Conservation (phyloP, 1,140 invertebrate species). For the Bombus breviceps region DNA sequence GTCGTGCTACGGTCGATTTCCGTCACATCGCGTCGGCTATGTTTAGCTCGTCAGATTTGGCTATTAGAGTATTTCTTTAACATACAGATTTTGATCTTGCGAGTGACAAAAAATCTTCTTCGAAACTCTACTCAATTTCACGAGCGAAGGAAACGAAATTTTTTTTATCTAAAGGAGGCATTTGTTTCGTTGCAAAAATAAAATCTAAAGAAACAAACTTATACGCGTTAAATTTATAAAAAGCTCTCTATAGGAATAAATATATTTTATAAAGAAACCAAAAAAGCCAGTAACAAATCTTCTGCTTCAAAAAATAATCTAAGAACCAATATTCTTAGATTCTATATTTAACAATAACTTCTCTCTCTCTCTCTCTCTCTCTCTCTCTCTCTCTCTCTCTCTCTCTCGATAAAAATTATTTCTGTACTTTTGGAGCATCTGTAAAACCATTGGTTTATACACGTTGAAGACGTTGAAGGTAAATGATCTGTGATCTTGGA, state of each 20-base stretch:
- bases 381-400: too few species aligned
- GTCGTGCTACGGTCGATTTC: conserved; percentile 19
- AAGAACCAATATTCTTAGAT: too few species aligned
- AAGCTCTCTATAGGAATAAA: too few species aligned
- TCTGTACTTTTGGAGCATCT: background rate
- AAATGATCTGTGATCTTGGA: conserved; percentile 4
- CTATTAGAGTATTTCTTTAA: background rate
- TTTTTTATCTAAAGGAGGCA: too few species aligned
- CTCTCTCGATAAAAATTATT: background rate
- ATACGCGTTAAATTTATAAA: too few species aligned
- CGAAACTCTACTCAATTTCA: background rate
- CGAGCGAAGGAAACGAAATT: background rate
- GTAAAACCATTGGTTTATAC: background rate
- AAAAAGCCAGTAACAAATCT: too few species aligned
- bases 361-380: too few species aligned
- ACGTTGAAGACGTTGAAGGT: background rate
- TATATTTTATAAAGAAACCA: too few species aligned
- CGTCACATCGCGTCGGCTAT: background rate
- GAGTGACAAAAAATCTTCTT: background rate
- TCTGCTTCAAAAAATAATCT: too few species aligned
- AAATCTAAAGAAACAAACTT: background rate
- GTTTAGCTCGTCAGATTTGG: background rate
- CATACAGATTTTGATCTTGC: too few species aligned
- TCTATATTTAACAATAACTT: background rate
- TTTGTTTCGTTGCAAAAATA: background rate